These are phyloP conservation scores for Peromyscus californicus DNA, from an alignment of 2,113 vertebrate genomes.

Conservation along the genomic window DNA sequence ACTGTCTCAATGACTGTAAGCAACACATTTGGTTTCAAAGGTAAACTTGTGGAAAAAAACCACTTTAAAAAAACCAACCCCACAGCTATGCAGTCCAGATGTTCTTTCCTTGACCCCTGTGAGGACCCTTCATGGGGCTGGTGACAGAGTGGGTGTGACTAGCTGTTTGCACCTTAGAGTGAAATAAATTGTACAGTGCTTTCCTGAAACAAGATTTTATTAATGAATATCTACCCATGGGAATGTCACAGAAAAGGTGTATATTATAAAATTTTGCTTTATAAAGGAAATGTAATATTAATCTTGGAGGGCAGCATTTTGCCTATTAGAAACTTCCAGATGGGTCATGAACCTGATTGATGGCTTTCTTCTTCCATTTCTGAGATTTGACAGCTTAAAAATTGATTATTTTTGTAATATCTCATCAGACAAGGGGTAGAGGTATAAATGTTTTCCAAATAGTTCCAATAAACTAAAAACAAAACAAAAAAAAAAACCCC, in stretches of 20 bases:
- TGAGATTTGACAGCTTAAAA: constrained; percentile 8
- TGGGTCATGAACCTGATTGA: not conserved
- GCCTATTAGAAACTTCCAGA: not conserved
- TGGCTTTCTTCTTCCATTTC: not conserved
- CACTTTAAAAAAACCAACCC: not conserved
- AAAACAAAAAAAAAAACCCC: too few species aligned
- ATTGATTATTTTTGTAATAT: not conserved
- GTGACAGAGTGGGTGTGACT: not conserved
- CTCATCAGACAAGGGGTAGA: not conserved
- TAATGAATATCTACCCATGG: not conserved
- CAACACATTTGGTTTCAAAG: constrained; percentile 17
- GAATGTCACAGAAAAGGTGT: not conserved
- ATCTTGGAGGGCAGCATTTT: not conserved
- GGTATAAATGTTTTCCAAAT: not conserved
- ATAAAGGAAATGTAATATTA: not conserved
- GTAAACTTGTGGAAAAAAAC: not conserved
- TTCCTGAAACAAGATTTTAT: constrained; percentile 20
- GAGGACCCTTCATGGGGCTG: not conserved
- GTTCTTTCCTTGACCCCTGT: not conserved
- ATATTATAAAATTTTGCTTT: not conserved
- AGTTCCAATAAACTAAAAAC: not conserved
- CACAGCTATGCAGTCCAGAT: rapidly evolving
- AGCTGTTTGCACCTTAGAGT: not conserved
- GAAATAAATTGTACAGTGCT: not conserved
- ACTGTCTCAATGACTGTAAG: not conserved